A percentile compares a stretch with the other conserved stretches of the same genome.
These are phyloP conservation scores for Steinernema carpocapsae DNA, from an alignment of 2,888 invertebrate species.

Conservation along the genomic window DNA sequence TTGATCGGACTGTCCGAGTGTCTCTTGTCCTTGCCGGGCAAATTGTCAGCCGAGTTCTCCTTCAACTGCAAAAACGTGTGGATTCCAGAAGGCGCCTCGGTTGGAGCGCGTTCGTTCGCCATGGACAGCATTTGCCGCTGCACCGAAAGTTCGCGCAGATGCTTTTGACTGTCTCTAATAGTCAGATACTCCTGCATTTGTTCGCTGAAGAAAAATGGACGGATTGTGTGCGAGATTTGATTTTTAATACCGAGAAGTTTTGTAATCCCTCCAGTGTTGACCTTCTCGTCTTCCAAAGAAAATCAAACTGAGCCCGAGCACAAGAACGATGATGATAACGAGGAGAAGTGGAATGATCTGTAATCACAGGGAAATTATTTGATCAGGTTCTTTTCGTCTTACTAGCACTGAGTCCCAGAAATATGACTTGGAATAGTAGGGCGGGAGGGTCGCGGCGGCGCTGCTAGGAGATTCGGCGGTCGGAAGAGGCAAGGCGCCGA, in stretches of 20 bases:
- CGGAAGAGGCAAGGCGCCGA: conserved; percentile 7
- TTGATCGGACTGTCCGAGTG: conserved; percentile 42
- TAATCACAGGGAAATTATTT: conserved; percentile 33
- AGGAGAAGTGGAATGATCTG: conserved; percentile 58
- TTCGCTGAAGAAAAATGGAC: conserved; percentile 53
- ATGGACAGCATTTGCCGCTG: conserved; percentile 66
- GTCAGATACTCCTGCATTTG: conserved; percentile 67
- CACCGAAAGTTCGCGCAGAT: conserved; percentile 65
- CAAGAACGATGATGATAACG: conserved; percentile 60
- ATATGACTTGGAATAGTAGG: conserved; percentile 36
- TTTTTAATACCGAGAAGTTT: conserved; percentile 64
- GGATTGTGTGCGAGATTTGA: too few species aligned
- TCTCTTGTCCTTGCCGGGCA: conserved; percentile 30
- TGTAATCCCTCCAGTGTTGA: conserved; percentile 69
- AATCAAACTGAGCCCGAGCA: conserved; percentile 61
- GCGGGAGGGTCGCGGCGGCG: background rate
- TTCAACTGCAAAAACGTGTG: conserved; percentile 43
- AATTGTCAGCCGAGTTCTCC: conserved; percentile 12
- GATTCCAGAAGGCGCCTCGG: conserved; percentile 46
- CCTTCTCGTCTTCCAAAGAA: conserved; percentile 69
- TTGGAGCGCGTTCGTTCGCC: conserved; percentile 47
- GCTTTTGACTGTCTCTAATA: conserved; percentile 65
- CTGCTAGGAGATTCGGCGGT: background rate
- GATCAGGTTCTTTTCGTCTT: background rate
- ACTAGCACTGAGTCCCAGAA: conserved; percentile 62